Evolutionary conservation across 2,113 vertebrate genomes (phyloP).

Genomic region (Nesoenas mayeri): DNA sequence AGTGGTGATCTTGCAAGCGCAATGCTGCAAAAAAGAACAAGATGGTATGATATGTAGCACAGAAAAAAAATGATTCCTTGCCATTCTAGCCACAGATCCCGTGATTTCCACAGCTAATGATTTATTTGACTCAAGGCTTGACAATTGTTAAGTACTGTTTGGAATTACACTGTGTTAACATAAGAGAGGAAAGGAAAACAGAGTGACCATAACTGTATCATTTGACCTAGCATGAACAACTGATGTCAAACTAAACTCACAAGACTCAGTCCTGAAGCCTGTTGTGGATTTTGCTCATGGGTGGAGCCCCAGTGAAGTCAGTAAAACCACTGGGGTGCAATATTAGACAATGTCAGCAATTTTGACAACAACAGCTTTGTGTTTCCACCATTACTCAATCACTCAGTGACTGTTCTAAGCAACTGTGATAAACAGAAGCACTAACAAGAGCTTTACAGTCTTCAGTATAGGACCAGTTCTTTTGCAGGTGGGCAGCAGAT

Average conservation of each 20-base stretch:
- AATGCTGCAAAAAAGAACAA: constrained; percentile 75
- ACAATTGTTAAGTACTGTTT: background rate
- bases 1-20: constrained; percentile 84
- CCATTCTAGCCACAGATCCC: background rate
- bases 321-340: background rate
- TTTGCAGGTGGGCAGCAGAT: background rate
- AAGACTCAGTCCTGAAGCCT: background rate
- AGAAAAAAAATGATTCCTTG: background rate
- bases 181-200: background rate
- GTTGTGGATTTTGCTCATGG: background rate
- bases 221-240: background rate
- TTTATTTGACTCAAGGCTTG: background rate
- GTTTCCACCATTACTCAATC: background rate
- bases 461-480: background rate
- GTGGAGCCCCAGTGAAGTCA: background rate
- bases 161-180: background rate
- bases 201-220: background rate
- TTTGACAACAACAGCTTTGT: background rate
- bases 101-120: background rate
- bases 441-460: background rate
- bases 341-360: background rate
- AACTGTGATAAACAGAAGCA: background rate
- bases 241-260: background rate
- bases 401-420: background rate
- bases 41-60: background rate